phyloP scores from a whole-genome alignment of 2,888 invertebrate species.

The Automeris io region DNA sequence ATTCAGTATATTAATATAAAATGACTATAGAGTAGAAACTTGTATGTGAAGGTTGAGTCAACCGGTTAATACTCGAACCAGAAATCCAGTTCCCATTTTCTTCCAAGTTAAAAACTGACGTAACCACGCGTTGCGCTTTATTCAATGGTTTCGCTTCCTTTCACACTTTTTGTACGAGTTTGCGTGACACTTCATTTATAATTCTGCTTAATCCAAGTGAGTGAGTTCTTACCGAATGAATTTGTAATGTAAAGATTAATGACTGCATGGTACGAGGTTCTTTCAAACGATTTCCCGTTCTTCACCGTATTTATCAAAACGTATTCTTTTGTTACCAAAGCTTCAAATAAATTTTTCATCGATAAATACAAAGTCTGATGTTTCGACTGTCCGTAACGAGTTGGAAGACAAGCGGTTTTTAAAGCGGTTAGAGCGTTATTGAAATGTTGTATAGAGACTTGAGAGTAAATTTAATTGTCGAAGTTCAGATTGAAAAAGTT shows the following conservation, averaged over 20 bases:
- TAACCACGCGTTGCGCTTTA: slow-evolving; percentile 35
- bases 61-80: slow-evolving; percentile 41
- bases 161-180: slow-evolving; percentile 62
- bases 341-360: slow-evolving; percentile 1
- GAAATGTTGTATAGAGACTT: slow-evolving; percentile 64
- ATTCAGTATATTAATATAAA: too few species aligned
- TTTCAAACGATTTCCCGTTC: slow-evolving; percentile 45
- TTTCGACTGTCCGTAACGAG: background rate
- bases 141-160: slow-evolving; percentile 51
- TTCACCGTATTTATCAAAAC: slow-evolving; percentile 46
- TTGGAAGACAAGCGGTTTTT: slow-evolving; percentile 10
- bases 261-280: slow-evolving; percentile 46
- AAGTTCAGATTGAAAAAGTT: slow-evolving; percentile 75
- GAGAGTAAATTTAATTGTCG: slow-evolving; percentile 69
- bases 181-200: slow-evolving; percentile 73
- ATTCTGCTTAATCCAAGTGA: slow-evolving; percentile 72
- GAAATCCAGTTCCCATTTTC: slow-evolving; percentile 42
- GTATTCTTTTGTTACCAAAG: slow-evolving; percentile 27
- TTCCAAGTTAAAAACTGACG: slow-evolving; percentile 57
- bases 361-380: slow-evolving; percentile 1
- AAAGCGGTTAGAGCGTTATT: slow-evolving; percentile 54
- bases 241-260: slow-evolving; percentile 75
- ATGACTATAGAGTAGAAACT: too few species aligned
- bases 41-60: slow-evolving; percentile 40
- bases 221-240: slow-evolving; percentile 73